phyloP scores from a whole-genome alignment of 1,140 invertebrate species.

The Pectinophora gossypiella region DNA sequence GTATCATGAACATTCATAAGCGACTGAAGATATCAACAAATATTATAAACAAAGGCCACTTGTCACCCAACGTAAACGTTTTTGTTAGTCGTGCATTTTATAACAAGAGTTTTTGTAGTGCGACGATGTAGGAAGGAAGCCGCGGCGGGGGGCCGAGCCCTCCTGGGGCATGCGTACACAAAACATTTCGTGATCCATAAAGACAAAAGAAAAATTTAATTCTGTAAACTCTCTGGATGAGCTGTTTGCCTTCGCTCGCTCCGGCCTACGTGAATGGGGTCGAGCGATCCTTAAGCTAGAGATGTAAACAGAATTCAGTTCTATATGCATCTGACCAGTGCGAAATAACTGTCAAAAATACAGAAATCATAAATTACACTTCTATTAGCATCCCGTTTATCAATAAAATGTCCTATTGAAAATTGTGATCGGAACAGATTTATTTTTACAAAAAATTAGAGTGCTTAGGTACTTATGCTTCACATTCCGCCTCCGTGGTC shows the following conservation, averaged over 20 bases:
- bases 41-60: slow-evolving; percentile 68
- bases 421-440: too few relatives aligned
- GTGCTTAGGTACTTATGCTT: too few relatives aligned
- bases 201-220: slow-evolving; percentile 71
- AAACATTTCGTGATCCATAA: slow-evolving; percentile 71
- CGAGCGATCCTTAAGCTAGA: too few relatives aligned
- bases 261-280: too few relatives aligned
- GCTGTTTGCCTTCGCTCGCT: slow-evolving; percentile 5
- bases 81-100: slow-evolving; percentile 62
- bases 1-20: slow-evolving; percentile 51
- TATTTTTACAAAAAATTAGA: too few relatives aligned
- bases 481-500: too few relatives aligned
- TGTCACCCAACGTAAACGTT: slow-evolving; percentile 64
- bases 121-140: slow-evolving; percentile 66
- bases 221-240: slow-evolving; percentile 51
- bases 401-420: too few relatives aligned
- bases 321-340: too few relatives aligned
- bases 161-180: slow-evolving; percentile 58
- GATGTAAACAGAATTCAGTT: too few relatives aligned
- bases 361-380: too few relatives aligned
- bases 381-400: too few relatives aligned
- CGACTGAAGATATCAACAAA: slow-evolving; percentile 63
- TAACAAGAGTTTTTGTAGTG: slow-evolving; percentile 63
- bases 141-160: slow-evolving; percentile 55
- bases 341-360: too few relatives aligned